A percentile compares a stretch with the other conserved stretches of the same genome.
Evolutionary conservation across 2,113 vertebrate species (phyloP).

Genomic region (Indicator maculatus): DNA sequence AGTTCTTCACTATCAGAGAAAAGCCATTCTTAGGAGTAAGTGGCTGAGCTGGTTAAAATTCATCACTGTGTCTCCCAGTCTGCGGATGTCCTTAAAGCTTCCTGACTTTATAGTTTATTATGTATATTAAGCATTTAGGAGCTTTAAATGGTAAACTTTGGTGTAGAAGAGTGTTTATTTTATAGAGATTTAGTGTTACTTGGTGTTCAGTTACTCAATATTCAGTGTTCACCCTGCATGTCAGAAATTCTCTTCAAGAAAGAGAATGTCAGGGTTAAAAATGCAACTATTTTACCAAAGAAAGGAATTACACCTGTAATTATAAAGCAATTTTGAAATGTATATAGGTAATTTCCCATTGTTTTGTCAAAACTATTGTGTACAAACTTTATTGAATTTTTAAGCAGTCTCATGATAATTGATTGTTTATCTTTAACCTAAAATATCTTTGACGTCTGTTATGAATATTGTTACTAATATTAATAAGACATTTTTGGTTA

Average conservation of each 20-base stretch:
- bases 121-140: not conserved
- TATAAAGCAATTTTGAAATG: not conserved
- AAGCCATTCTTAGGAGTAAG: slow-evolving; percentile 15
- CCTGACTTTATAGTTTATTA: not conserved
- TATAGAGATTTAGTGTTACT: not conserved
- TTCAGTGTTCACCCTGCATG: not conserved
- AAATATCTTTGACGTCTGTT: not conserved
- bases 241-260: not conserved
- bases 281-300: not conserved
- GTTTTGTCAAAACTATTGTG: not conserved
- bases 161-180: not conserved
- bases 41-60: not conserved
- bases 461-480: no score
- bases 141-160: not conserved
- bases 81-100: not conserved
- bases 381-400: not conserved
- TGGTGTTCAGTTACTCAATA: not conserved
- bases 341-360: not conserved
- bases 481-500: no score
- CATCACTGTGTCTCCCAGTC: not conserved
- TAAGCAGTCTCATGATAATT: not conserved
- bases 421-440: not conserved
- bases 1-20: not conserved
- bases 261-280: not conserved
- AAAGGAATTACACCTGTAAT: not conserved